Evolutionary conservation across 2,113 vertebrate species (phyloP).

Genomic region (Chloebia gouldiae): DNA sequence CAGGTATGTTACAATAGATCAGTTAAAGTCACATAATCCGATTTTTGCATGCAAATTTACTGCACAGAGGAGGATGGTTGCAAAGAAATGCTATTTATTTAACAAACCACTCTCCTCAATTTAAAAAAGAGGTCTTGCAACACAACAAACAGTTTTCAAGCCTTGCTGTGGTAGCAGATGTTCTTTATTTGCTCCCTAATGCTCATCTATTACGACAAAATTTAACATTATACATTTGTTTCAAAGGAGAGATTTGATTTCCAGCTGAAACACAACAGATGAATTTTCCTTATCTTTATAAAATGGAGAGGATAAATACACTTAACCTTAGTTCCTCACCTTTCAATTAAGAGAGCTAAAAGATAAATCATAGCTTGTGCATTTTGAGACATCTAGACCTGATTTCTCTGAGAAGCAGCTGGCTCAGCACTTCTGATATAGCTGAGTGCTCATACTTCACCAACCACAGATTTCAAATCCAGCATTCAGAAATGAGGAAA

Average conservation of each 20-base stretch:
- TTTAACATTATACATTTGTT: neutral
- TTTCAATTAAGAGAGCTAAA: neutral
- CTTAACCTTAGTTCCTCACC: neutral
- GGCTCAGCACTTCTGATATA: neutral
- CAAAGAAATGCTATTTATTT: neutral
- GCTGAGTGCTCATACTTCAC: neutral
- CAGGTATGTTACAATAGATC: neutral
- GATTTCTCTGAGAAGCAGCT: neutral
- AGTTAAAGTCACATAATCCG: neutral
- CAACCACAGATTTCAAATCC: neutral
- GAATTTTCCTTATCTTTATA: neutral
- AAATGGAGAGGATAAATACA: constrained; percentile 8
- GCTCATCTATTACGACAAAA: neutral
- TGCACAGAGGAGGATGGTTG: neutral
- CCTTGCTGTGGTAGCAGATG: neutral
- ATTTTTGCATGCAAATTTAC: neutral
- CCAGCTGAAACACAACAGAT: neutral
- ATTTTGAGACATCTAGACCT: neutral
- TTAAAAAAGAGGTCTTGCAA: neutral
- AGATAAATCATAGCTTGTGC: neutral
- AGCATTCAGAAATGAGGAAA: neutral
- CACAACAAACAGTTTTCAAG: neutral
- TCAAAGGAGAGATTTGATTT: constrained; percentile 11
- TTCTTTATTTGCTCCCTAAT: neutral
- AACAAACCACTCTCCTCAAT: neutral